Evolutionary conservation across 2,888 invertebrate species (phyloP).

Genomic region (Drosophila aldrichi): DNA sequence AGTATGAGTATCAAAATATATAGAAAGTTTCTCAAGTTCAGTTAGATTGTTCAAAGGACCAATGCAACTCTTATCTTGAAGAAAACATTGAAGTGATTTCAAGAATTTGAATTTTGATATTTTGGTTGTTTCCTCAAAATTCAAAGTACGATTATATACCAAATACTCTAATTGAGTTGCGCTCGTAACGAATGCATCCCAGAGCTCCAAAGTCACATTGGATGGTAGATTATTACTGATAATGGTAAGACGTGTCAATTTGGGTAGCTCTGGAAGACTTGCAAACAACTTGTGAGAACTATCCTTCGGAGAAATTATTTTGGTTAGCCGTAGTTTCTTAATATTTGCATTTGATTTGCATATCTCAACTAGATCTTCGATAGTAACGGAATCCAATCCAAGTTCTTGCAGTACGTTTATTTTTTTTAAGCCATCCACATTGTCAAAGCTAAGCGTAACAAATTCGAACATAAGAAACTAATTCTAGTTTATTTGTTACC

Average conservation of each 20-base stretch:
- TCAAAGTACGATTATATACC: background rate
- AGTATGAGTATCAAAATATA: no score
- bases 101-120: conserved; percentile 14
- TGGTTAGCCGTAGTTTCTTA: conserved; percentile 9
- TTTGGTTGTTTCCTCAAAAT: conserved; percentile 22
- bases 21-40: conserved; percentile 15
- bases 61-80: conserved; percentile 36
- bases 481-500: background rate
- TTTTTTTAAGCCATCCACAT: background rate
- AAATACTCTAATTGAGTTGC: conserved; percentile 18
- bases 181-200: conserved; percentile 17
- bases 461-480: background rate
- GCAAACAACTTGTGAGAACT: background rate
- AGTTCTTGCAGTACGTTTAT: conserved; percentile 22
- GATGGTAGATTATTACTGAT: no score
- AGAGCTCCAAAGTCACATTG: conserved; percentile 18
- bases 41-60: conserved; percentile 33
- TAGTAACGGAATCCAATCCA: conserved; percentile 14
- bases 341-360: conserved; percentile 35
- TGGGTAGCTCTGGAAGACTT: conserved; percentile 25
- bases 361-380: conserved; percentile 27
- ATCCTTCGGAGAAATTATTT: no score
- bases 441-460: background rate
- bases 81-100: conserved; percentile 20
- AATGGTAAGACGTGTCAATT: no score